These are phyloP conservation scores for Acipenser transmontanus DNA, from an alignment of 2,797 vertebrate species.

Conservation along the genomic window DNA sequence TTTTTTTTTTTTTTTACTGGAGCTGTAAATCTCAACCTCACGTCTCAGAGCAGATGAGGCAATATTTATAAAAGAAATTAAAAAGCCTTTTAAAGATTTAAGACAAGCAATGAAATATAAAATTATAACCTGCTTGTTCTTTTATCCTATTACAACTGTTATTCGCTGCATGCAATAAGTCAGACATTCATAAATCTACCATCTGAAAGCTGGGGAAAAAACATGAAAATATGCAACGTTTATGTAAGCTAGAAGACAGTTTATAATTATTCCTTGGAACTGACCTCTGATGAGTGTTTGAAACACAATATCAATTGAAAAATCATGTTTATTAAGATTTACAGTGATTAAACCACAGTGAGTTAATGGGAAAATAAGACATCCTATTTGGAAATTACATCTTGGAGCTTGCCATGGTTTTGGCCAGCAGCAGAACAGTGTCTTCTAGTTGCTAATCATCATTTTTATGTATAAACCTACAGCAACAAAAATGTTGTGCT, in stretches of 20 bases:
- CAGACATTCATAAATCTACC: constrained; percentile 16
- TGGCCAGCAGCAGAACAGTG: too few relatives aligned
- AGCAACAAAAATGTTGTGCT: constrained; percentile 1
- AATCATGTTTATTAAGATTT: neutral
- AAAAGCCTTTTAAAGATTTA: constrained; percentile 9
- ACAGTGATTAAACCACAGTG: constrained; percentile 22
- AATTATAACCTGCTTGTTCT: constrained; percentile 7
- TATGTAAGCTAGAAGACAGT: neutral
- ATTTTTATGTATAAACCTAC: too few relatives aligned
- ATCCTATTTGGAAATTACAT: constrained; percentile 22
- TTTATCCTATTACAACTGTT: constrained; percentile 13
- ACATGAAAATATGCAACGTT: neutral
- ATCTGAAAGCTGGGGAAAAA: neutral
- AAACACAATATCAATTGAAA: neutral
- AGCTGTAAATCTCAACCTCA: neutral
- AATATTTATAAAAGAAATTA: constrained; percentile 12
- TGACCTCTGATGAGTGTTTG: constrained; percentile 6
- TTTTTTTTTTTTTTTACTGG: neutral
- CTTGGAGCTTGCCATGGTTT: constrained; percentile 17
- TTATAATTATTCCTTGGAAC: constrained; percentile 6
- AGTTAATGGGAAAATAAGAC: constrained; percentile 26
- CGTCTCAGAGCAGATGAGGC: too few relatives aligned
- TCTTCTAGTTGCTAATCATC: too few relatives aligned
- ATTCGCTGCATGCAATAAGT: constrained; percentile 5
- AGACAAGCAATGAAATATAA: neutral